phyloP scores from a whole-genome alignment of 2,113 vertebrate genomes.

The Meleagris gallopavo region DNA sequence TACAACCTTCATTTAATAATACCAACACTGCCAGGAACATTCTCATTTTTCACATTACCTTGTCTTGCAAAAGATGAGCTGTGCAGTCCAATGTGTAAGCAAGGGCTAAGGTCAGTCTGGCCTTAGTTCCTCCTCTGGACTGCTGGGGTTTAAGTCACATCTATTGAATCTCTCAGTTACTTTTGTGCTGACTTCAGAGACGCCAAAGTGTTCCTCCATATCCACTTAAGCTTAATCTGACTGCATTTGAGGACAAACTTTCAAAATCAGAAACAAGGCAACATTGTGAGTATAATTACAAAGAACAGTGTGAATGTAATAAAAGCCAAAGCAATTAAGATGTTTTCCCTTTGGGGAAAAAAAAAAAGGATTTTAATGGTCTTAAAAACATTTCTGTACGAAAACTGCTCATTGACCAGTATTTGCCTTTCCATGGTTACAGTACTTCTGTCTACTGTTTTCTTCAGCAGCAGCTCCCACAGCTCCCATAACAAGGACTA shows the following conservation, averaged over 20 bases:
- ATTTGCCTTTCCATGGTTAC: not conserved
- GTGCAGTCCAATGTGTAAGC: not conserved
- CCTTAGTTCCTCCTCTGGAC: not conserved
- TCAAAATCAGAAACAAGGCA: not conserved
- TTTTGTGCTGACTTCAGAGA: not conserved
- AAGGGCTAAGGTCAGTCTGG: not conserved
- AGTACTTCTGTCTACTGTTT: not conserved
- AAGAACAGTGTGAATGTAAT: not conserved
- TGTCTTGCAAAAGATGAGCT: not conserved
- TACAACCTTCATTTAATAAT: not conserved
- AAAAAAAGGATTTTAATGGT: conserved; percentile 70
- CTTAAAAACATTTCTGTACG: conserved; percentile 71
- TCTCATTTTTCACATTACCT: not conserved
- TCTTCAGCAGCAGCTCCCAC: not conserved
- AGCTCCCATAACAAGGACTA: conserved; percentile 58
- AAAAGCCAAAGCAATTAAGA: not conserved
- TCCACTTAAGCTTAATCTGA: not conserved
- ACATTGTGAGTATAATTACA: not conserved
- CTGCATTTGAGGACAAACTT: not conserved
- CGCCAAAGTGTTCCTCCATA: not conserved
- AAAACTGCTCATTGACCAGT: conserved; percentile 9
- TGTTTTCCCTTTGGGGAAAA: not conserved
- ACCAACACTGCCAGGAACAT: not conserved
- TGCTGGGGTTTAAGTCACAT: not conserved
- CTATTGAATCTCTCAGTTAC: not conserved